These are phyloP conservation scores for Bubo bubo DNA, from an alignment of 2,113 vertebrate species.

Conservation along the genomic window DNA sequence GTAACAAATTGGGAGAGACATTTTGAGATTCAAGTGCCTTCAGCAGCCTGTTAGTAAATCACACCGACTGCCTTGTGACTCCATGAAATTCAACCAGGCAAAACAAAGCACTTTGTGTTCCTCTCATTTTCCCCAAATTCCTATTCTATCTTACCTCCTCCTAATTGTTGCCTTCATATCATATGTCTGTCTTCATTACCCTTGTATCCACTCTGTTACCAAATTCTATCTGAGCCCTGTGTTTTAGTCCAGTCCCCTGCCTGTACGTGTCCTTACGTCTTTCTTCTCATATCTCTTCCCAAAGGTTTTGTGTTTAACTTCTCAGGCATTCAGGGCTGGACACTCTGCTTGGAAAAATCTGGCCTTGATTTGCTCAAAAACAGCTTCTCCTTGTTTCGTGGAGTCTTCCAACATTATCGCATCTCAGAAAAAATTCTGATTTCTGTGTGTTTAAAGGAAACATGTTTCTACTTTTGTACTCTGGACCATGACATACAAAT, in stretches of 20 bases:
- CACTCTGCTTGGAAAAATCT: neutral
- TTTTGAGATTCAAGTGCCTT: neutral
- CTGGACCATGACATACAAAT: neutral
- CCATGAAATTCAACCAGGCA: accelerated
- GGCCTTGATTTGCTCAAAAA: neutral
- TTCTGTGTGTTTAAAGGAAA: slow-evolving; percentile 11
- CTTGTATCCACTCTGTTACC: neutral
- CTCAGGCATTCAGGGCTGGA: neutral
- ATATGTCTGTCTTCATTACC: neutral
- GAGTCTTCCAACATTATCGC: neutral
- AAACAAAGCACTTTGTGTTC: neutral
- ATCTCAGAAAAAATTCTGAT: neutral
- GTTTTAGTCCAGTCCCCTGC: neutral
- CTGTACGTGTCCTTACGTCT: neutral
- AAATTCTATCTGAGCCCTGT: neutral
- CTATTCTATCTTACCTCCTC: neutral
- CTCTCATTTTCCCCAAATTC: neutral
- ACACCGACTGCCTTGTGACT: neutral
- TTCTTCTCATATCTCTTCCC: neutral
- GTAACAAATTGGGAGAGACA: neutral
- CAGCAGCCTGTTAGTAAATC: neutral
- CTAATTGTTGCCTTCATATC: neutral
- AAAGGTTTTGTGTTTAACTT: neutral
- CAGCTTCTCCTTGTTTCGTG: neutral
- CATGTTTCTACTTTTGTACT: neutral